These are phyloP conservation scores for Fratercula arctica DNA, from an alignment of 2,797 vertebrate genomes.

Conservation along the genomic window DNA sequence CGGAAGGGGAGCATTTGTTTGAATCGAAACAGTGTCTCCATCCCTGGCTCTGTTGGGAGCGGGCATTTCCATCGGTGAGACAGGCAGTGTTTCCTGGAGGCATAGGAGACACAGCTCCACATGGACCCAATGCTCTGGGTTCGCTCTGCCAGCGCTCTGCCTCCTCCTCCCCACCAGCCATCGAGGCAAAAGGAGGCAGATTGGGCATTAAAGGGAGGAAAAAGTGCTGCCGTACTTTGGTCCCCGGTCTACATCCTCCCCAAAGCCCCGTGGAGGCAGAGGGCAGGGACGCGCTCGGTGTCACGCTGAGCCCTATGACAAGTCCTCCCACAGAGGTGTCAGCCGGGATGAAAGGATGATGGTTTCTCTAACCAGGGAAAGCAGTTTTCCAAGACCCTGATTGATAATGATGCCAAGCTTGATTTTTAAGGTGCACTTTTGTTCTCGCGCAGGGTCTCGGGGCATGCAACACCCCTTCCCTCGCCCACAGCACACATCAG, in stretches of 20 bases:
- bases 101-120: background rate
- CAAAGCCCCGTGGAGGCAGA: background rate
- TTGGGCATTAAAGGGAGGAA: background rate
- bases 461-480: background rate
- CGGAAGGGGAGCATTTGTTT: background rate
- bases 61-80: background rate
- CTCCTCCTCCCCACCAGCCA: background rate
- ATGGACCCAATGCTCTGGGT: rapidly evolving
- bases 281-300: background rate
- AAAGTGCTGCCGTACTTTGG: background rate
- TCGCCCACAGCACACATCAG: background rate
- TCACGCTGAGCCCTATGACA: constrained; percentile 4
- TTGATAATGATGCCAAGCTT: background rate
- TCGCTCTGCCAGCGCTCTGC: background rate
- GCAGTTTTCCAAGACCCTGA: constrained; percentile 16
- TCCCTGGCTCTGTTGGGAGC: background rate
- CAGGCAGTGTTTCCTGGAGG: background rate
- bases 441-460: background rate
- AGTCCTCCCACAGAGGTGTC: constrained; percentile 25
- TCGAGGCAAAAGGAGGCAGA: background rate
- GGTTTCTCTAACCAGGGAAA: constrained; percentile 32
- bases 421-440: too few species aligned
- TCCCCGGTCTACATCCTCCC: background rate
- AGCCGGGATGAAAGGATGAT: constrained; percentile 41
- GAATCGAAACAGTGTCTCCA: background rate